Evolutionary conservation across 2,888 invertebrate genomes (phyloP).

Genomic region (Rhopalosiphum nymphaeae): DNA sequence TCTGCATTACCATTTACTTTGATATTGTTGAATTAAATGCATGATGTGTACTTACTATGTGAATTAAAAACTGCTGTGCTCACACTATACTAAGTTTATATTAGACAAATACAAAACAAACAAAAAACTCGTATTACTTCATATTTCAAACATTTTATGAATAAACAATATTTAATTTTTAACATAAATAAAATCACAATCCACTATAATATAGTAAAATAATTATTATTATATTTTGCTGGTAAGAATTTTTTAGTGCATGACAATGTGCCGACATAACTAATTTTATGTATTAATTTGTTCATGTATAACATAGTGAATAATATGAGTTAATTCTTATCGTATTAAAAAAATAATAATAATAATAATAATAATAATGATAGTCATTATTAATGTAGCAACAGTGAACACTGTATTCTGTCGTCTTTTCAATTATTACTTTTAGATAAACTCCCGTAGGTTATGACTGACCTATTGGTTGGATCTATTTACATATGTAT

Average conservation of each 20-base stretch:
- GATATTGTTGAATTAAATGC: constrained; percentile 2
- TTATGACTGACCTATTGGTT: background rate
- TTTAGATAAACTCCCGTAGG: background rate
- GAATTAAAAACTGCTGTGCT: background rate
- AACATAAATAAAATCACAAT: background rate
- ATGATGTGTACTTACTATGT: background rate
- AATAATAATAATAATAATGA: background rate
- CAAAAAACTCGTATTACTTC: background rate
- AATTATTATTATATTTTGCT: background rate
- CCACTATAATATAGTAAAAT: background rate
- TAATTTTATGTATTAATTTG: background rate
- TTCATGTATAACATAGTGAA: background rate
- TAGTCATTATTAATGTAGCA: background rate
- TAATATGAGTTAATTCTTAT: background rate
- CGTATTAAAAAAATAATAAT: background rate
- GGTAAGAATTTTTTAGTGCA: background rate
- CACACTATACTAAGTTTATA: background rate
- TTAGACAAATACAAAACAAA: background rate
- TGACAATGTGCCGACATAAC: background rate
- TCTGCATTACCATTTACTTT: background rate
- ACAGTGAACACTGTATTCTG: background rate
- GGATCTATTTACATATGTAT: background rate
- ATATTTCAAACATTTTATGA: background rate
- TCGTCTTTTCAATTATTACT: background rate
- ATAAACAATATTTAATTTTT: background rate